Conservation (phyloP, 1,140 invertebrate species). For the Ephestia elutella region DNA sequence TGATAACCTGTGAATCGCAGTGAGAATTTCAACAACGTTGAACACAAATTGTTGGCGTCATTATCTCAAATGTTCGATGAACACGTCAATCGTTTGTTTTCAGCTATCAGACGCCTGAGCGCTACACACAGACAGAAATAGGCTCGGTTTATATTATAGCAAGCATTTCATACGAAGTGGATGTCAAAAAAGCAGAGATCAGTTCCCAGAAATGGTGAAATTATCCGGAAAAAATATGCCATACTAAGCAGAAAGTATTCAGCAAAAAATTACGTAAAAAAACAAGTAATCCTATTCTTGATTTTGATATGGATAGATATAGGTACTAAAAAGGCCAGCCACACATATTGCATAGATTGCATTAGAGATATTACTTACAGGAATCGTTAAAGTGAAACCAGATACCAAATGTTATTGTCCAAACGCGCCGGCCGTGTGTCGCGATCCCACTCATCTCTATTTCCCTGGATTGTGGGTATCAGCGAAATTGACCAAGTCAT, state of each 20-base stretch:
- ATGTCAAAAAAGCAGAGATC: too few relatives aligned
- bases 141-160: not conserved
- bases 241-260: too few relatives aligned
- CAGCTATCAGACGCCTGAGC: not conserved
- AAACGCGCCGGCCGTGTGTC: not conserved
- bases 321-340: too few relatives aligned
- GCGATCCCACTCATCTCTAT: slow-evolving; percentile 31
- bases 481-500: slow-evolving; percentile 29
- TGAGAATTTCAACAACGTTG: not conserved
- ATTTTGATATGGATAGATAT: too few relatives aligned
- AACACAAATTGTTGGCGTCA: slow-evolving; percentile 2
- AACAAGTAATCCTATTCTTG: too few relatives aligned
- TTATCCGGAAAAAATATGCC: too few relatives aligned
- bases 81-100: slow-evolving; percentile 2
- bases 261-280: too few relatives aligned
- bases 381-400: not conserved
- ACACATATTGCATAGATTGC: too few relatives aligned
- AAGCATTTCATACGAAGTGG: too few relatives aligned
- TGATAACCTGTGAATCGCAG: too few relatives aligned
- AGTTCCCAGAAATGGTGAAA: too few relatives aligned
- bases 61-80: not conserved
- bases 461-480: slow-evolving; percentile 34
- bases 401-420: not conserved
- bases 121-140: not conserved
- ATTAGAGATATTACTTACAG: not conserved